Base-by-base conservation (phyloP, 2,113 vertebrate species). In the Oryzias melastigma region DNA sequence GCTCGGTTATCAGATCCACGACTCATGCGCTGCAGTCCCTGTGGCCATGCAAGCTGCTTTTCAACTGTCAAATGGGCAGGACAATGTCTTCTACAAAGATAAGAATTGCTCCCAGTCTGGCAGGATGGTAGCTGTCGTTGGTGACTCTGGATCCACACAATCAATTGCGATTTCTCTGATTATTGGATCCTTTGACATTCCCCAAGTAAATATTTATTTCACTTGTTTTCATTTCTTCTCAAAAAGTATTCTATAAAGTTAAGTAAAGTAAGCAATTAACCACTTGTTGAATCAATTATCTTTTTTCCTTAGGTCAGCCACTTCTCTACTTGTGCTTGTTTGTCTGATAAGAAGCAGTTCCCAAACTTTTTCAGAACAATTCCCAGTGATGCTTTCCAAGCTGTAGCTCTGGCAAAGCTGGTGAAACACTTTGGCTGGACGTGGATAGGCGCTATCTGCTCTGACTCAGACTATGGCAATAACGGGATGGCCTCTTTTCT, bases 1-100 rank as follows among this genome's bases (percentile, higher is more conserved):
- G 0, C 72, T 92, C 1, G 91, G 90, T 13, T 91, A 91, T 57
- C 68, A 74, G 40, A 88, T 91, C 62, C 69, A 89, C 2, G 91
- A 92, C 58, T 84, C 90, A 0, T 92, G 91, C 4, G 63, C 72
- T 1, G 77, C 83, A 0, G 81, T 87, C 19, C 63, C 73, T 0
- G 56, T 85, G 44, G 72, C 58, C 7, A 15, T 40, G n/a, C 27
- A 60, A 12, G 58, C 25, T 29, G 45, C 46, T 3, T 60, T 60
- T 49, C 58, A 60, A 4, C 18, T 60, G 10, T 22, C 18, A 20
- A 60, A 49, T 4, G 14, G 27, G 4, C 18, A 5, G 27, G 58
- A 60, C 7, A 7, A 25, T 84, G 45, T 58, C 25, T 72, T 74
- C 74, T 46, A 69, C 58, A 67, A 42, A 0, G 50, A 25, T 0